Percentiles rank a stretch among this genome's conserved stretches.
These are phyloP conservation scores for Macrostomum lignano DNA, from an alignment of 1,140 invertebrate genomes.

Conservation along the genomic window DNA sequence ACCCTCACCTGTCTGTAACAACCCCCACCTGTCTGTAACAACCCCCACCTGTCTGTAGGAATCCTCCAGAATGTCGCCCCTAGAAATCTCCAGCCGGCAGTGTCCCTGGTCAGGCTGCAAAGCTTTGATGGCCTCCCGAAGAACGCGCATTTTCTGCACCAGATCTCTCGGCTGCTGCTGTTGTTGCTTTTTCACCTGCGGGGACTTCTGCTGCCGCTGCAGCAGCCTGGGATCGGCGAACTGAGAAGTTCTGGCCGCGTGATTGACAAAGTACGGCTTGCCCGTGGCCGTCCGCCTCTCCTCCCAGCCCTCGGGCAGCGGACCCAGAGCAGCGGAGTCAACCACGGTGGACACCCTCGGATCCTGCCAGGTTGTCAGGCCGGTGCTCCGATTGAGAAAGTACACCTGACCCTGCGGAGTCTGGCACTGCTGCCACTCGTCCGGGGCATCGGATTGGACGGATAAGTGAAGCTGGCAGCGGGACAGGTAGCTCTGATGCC, in stretches of 20 bases:
- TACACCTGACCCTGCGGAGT: conserved; percentile 55
- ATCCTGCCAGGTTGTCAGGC: conserved; percentile 97
- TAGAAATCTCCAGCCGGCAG: conserved; percentile 87
- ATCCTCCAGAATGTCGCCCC: conserved; percentile 81
- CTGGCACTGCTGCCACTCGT: conserved; percentile 71
- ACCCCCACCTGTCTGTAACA: no score
- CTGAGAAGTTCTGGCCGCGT: conserved; percentile 77
- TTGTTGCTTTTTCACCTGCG: conserved; percentile 52
- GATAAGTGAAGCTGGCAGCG: conserved; percentile 35
- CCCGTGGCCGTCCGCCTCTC: not conserved
- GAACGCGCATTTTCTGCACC: no score
- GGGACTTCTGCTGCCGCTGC: conserved; percentile 60
- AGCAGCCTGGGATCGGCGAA: conserved; percentile 62
- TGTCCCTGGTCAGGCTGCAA: conserved; percentile 86
- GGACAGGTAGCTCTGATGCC: conserved; percentile 31
- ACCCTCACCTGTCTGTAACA: no score
- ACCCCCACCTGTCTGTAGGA: conserved; percentile 78
- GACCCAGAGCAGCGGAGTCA: conserved; percentile 48
- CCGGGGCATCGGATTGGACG: no score
- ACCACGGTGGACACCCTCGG: conserved; percentile 59
- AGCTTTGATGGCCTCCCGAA: no score
- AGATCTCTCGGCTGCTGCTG: conserved; percentile 90
- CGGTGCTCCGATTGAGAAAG: conserved; percentile 92
- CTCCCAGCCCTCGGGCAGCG: conserved; percentile 11
- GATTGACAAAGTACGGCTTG: conserved; percentile 56